Evolutionary conservation across 2,888 invertebrate species (phyloP).

Genomic region (Dynastes maya): DNA sequence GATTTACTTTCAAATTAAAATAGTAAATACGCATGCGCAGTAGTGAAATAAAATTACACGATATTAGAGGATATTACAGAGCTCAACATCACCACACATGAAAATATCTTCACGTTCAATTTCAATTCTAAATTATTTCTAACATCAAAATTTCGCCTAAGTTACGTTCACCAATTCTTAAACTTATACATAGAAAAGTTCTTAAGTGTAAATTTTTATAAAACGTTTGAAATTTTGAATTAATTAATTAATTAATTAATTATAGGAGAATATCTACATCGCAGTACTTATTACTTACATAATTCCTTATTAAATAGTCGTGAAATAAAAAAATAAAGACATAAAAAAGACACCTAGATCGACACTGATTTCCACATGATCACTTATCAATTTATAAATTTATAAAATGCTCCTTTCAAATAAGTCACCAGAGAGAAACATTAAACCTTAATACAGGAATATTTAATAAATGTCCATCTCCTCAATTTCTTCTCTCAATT

Average conservation of each 20-base stretch:
- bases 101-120: no score
- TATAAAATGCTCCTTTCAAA: neutral
- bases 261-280: neutral
- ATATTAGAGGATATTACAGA: no score
- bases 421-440: neutral
- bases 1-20: no score
- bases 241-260: neutral
- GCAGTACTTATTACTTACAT: neutral
- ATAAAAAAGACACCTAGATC: neutral
- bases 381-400: neutral
- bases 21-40: no score
- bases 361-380: constrained; percentile 1
- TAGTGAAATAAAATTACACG: no score
- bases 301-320: neutral
- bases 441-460: neutral
- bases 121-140: neutral
- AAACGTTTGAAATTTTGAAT: constrained; percentile 6
- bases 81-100: no score
- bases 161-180: neutral
- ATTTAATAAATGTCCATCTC: constrained; percentile 1
- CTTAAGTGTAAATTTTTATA: neutral
- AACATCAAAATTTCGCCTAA: neutral
- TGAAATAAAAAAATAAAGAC: no score
- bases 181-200: neutral
- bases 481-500: neutral